These are phyloP conservation scores for Phenganax marumi DNA, from an alignment of 92 coral and sea anemone species.

Conservation along the genomic window DNA sequence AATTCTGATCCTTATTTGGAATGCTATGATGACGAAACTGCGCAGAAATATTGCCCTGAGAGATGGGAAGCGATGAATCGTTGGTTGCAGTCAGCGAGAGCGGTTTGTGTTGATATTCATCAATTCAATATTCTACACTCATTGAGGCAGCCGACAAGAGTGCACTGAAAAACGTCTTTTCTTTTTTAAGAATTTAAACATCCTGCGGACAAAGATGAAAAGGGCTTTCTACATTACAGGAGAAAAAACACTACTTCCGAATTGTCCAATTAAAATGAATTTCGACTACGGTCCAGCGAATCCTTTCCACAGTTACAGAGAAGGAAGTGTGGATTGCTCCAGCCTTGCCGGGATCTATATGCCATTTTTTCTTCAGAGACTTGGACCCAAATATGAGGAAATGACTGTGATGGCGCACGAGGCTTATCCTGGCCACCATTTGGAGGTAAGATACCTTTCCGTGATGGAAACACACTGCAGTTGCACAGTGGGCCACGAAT, in stretches of 20 bases:
- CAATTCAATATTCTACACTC: too few species aligned
- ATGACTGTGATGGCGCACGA: slow-evolving; percentile 87
- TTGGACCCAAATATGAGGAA: slow-evolving; percentile 93
- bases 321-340: slow-evolving; percentile 50
- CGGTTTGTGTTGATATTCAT: slow-evolving; percentile 27
- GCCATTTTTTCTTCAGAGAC: slow-evolving; percentile 95
- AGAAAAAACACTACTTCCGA: slow-evolving; percentile 69
- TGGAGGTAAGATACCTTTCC: slow-evolving; percentile 35
- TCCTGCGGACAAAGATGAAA: background rate
- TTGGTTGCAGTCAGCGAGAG: slow-evolving; percentile 76
- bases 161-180: background rate
- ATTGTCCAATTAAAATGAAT: slow-evolving; percentile 71
- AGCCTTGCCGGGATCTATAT: slow-evolving; percentile 59
- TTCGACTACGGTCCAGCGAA: slow-evolving; percentile 71
- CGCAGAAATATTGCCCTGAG: slow-evolving; percentile 73
- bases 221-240: slow-evolving; percentile 72
- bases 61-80: slow-evolving; percentile 70
- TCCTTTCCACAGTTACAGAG: slow-evolving; percentile 68
- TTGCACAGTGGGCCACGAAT: background rate
- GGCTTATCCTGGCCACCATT: slow-evolving; percentile 91
- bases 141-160: background rate
- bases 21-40: slow-evolving; percentile 54
- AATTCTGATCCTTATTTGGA: background rate
- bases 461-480: background rate
- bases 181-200: slow-evolving; percentile 17